Evolutionary conservation across 2,113 vertebrate genomes (phyloP), one percentile per base, ranked within the genome.

Genomic region (Eulacestoma nigropectus): DNA sequence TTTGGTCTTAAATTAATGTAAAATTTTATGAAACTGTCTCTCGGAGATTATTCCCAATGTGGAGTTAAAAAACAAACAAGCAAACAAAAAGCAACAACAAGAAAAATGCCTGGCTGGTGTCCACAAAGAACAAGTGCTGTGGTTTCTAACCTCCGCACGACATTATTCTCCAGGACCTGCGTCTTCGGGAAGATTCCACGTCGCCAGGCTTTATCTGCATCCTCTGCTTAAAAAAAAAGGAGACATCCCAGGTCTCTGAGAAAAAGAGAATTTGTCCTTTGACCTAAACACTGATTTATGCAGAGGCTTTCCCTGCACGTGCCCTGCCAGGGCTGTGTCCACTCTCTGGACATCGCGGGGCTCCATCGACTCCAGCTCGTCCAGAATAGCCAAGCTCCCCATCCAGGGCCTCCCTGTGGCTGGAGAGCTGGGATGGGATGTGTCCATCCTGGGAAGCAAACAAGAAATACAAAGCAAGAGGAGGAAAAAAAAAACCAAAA

Each of bases 1-100:
- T 97, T 96, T 6, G 15, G 59, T 93, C 95, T 96, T 91, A 96
- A 96, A 95, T 95, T 92, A 89, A 97, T 95, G 84, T 95, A 83
- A 93, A 97, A 95, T 96, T 95, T 95, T 92, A 87, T 89, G 79
- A 96, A 97, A 94, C 92, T 84, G 87, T 85, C 56, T 96, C 87
- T 96, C 4, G 2, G 79, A 97, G 91, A 96, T 97, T 92, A 96
- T 96, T 97, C 90, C 93, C 92, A 95, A 96, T 4, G 49, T 84
- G 33, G 76, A 93, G 64, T 86, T 95, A 85, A 73, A 96, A 96
- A 90, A 57, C 68, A 92, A 95, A n/a, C 76, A 92, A 53, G 64
- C 55, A 94, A 96, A 94, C 91, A 86, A 88, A 87, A 69, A 87
- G 73, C 46, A 86, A 33, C 63, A 50, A 35, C 60, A 60, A 50